Evolutionary conservation across 2,113 vertebrate genomes (phyloP).

Genomic region (Pomatostomus ruficeps): DNA sequence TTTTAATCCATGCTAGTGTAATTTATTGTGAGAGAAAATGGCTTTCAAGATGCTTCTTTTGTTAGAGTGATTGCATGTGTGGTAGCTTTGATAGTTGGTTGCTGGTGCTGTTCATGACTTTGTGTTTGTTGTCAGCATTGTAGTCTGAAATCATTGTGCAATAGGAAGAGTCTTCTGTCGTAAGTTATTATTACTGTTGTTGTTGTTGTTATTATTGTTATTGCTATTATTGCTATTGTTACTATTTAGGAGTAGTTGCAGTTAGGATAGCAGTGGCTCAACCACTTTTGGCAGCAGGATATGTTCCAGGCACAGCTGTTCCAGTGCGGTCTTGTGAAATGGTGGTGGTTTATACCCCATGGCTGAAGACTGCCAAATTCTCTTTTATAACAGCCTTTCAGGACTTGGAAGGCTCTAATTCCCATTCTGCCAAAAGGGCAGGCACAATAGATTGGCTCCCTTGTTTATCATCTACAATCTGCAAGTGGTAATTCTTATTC

Average conservation of each 20-base stretch:
- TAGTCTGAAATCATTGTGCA: neutral
- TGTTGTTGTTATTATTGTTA: neutral
- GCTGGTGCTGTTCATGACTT: neutral
- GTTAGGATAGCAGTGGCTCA: neutral
- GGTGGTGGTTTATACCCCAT: neutral
- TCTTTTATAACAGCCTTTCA: neutral
- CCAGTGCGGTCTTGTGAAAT: neutral
- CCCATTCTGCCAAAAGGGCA: neutral
- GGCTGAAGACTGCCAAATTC: neutral
- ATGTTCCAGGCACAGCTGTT: neutral
- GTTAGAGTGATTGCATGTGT: neutral
- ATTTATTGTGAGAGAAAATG: neutral
- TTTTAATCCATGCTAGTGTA: neutral
- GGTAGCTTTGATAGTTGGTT: neutral
- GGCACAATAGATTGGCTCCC: neutral
- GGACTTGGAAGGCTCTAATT: neutral
- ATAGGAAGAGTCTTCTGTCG: neutral
- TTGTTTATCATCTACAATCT: neutral
- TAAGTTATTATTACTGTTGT: neutral
- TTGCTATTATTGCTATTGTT: neutral
- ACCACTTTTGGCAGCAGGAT: neutral
- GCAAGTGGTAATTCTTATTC: neutral
- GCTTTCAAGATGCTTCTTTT: neutral
- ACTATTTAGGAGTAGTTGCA: neutral
- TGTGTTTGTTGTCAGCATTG: neutral